These are phyloP conservation scores for Beroe ovata DNA, from an alignment of 37 sponge, comb jelly and placozoan species.

Conservation along the genomic window DNA sequence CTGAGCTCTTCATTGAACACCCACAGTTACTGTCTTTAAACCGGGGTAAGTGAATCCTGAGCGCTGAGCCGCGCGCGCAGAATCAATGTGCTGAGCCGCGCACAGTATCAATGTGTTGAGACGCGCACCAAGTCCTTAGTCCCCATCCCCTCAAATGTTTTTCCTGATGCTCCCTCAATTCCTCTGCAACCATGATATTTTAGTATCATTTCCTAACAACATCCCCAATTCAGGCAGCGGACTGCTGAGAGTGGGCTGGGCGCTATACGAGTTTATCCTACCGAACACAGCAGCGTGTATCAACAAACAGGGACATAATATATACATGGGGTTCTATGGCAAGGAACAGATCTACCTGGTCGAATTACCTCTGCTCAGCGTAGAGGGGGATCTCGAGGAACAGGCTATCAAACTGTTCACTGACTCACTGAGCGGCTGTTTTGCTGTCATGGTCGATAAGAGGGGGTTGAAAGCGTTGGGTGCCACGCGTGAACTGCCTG, in stretches of 20 bases:
- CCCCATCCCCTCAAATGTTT: too few relatives aligned
- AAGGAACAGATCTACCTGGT: neutral
- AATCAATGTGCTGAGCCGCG: too few relatives aligned
- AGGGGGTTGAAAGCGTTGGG: neutral
- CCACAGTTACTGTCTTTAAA: conserved; percentile 18
- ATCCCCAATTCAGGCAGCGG: too few relatives aligned
- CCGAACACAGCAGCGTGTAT: conserved; percentile 14
- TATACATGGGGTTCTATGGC: neutral
- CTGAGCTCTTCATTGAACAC: conserved; percentile 30
- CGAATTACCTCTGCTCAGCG: neutral
- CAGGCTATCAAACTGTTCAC: neutral
- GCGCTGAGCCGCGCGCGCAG: too few relatives aligned
- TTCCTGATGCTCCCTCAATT: too few relatives aligned
- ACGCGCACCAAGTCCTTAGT: too few relatives aligned
- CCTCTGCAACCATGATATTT: too few relatives aligned
- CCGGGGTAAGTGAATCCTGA: too few relatives aligned
- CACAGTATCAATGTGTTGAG: too few relatives aligned
- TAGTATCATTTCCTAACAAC: too few relatives aligned
- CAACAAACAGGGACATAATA: neutral
- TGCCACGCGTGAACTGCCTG: neutral
- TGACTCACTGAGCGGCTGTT: conserved; percentile 8
- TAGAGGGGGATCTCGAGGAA: neutral
- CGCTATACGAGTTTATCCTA: conserved; percentile 33
- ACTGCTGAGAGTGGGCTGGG: conserved; percentile 29
- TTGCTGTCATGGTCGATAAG: conserved; percentile 22